Conservation (phyloP, 2,888 invertebrate species). For the Aromia moschata region DNA sequence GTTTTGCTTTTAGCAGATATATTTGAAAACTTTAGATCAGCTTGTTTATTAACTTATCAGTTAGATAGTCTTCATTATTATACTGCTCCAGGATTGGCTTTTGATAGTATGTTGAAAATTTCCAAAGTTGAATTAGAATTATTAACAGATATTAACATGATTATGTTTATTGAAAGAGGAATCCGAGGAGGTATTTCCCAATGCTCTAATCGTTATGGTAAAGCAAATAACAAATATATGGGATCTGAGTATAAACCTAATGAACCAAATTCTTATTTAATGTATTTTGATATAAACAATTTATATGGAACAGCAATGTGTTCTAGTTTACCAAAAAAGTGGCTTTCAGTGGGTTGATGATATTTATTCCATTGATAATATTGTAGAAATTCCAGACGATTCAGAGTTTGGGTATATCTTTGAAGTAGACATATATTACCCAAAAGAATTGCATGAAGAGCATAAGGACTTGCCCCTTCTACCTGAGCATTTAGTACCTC, state of each 20-base stretch:
- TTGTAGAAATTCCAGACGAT: not conserved
- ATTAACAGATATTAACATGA: slow-evolving; percentile 54
- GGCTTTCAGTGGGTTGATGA: slow-evolving; percentile 43
- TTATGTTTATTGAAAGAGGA: slow-evolving; percentile 50
- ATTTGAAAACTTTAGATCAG: slow-evolving; percentile 35
- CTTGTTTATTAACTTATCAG: slow-evolving; percentile 28
- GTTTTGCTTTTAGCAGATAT: slow-evolving; percentile 27
- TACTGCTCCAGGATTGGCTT: slow-evolving; percentile 53
- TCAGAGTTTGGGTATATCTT: not conserved
- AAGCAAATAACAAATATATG: slow-evolving; percentile 57
- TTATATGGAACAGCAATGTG: slow-evolving; percentile 45
- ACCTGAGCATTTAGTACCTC: not conserved
- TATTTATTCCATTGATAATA: not conserved
- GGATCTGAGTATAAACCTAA: slow-evolving; percentile 41
- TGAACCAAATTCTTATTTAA: slow-evolving; percentile 41
- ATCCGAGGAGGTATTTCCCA: slow-evolving; percentile 52
- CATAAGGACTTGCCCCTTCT: not conserved
- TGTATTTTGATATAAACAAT: slow-evolving; percentile 49
- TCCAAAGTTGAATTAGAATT: slow-evolving; percentile 51
- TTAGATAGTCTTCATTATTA: slow-evolving; percentile 55
- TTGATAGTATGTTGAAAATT: slow-evolving; percentile 48
- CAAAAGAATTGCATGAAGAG: not conserved
- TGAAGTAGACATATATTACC: slow-evolving; percentile 3
- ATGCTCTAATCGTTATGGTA: slow-evolving; percentile 47
- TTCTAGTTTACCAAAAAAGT: slow-evolving; percentile 45